Percentiles rank a stretch among this genome's conserved stretches.
phyloP scores from a whole-genome alignment of 2,797 vertebrate genomes.

The Chrysocyon brachyurus region DNA sequence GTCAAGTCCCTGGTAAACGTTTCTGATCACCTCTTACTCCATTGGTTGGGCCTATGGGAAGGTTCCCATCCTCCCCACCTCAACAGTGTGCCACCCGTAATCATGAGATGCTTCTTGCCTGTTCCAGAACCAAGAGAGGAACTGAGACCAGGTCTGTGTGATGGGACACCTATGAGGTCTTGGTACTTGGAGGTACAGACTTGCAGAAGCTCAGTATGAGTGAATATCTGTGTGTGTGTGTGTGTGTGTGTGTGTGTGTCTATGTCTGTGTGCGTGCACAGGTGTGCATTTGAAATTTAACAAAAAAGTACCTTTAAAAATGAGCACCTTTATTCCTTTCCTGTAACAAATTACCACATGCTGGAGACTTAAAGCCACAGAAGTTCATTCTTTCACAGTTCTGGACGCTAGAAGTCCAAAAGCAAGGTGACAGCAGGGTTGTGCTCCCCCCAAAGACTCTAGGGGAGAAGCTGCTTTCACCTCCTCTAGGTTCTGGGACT shows the following conservation, averaged over 20 bases:
- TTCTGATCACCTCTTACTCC: neutral
- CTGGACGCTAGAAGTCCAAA: neutral
- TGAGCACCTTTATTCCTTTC: neutral
- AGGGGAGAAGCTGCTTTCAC: no score
- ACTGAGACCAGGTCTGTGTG: neutral
- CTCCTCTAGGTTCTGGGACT: neutral
- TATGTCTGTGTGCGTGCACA: fast-evolving
- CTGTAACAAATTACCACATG: neutral
- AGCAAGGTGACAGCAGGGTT: neutral
- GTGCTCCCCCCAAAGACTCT: neutral
- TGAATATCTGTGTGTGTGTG: neutral
- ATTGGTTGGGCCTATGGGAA: neutral
- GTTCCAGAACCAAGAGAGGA: neutral
- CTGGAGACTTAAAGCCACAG: neutral
- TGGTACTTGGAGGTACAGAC: neutral
- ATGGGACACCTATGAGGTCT: neutral
- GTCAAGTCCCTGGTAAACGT: neutral
- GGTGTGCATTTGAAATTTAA: neutral
- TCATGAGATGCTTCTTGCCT: neutral
- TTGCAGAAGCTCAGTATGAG: neutral
- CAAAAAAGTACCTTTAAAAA: neutral
- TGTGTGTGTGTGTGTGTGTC: no score
- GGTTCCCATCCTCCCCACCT: neutral
- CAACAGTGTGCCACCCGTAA: neutral
- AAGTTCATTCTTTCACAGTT: neutral